These are phyloP conservation scores for Epinotia nisella DNA, from an alignment of 2,888 invertebrate genomes.

Conservation along the genomic window DNA sequence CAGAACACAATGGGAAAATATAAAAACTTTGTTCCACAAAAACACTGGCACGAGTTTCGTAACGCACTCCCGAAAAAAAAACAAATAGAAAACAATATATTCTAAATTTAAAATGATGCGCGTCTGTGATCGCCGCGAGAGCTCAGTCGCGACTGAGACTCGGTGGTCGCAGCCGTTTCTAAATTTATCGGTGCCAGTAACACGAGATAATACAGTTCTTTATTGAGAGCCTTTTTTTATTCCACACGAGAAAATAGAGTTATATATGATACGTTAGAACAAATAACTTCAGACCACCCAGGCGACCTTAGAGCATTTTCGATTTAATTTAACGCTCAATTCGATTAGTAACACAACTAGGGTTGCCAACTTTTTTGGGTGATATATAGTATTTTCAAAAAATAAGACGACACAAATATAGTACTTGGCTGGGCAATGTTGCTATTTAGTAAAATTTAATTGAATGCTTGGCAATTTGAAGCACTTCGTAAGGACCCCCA, in stretches of 20 bases:
- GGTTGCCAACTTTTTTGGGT: no score
- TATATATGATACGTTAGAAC: constrained; percentile 57
- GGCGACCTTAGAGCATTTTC: constrained; percentile 17
- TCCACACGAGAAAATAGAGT: constrained; percentile 50
- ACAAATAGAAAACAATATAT: constrained; percentile 61
- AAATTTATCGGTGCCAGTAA: constrained; percentile 82
- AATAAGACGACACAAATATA: no score
- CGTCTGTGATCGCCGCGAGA: constrained; percentile 57
- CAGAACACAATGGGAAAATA: constrained; percentile 56
- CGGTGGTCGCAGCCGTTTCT: constrained; percentile 67
- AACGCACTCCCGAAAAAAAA: constrained; percentile 59
- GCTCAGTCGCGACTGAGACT: constrained; percentile 58
- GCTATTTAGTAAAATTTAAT: no score
- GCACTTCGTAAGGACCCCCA: no score
- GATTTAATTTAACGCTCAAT: constrained; percentile 26
- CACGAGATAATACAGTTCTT: constrained; percentile 82
- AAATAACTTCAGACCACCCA: constrained; percentile 38
- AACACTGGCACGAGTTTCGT: constrained; percentile 71
- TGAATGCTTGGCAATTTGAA: no score
- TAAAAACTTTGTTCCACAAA: constrained; percentile 52
- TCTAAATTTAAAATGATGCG: constrained; percentile 55
- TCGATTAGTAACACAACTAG: neutral
- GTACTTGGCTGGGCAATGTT: no score
- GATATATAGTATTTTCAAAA: no score
- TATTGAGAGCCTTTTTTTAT: constrained; percentile 75